Percentiles rank a stretch among this genome's conserved stretches.
These are phyloP conservation scores for Scaptomyza cyrtandrae DNA, from an alignment of 2,888 invertebrate species.

Conservation along the genomic window DNA sequence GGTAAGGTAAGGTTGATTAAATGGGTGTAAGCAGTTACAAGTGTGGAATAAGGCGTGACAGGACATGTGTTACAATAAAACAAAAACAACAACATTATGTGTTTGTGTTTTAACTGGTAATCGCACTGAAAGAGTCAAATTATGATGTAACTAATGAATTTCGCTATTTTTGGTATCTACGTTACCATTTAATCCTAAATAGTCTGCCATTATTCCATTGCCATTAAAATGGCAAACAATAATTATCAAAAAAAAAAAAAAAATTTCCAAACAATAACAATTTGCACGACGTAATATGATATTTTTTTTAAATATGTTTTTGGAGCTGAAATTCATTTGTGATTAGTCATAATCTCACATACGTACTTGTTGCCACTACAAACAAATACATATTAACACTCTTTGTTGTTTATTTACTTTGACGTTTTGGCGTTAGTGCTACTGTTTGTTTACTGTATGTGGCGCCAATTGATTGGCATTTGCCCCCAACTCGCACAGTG, in stretches of 20 bases:
- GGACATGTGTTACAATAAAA: not conserved
- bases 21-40: too few species aligned
- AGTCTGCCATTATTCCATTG: not conserved
- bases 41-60: slow-evolving; percentile 9
- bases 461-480: slow-evolving; percentile 30
- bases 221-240: not conserved
- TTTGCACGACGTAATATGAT: slow-evolving; percentile 9
- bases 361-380: slow-evolving; percentile 1
- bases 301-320: not conserved
- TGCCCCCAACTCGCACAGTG: not conserved
- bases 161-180: too few species aligned
- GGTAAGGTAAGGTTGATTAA: not conserved
- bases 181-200: too few species aligned
- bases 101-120: too few species aligned
- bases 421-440: slow-evolving; percentile 26
- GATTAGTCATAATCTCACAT: slow-evolving; percentile 29
- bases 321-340: slow-evolving; percentile 8
- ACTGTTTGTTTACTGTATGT: slow-evolving; percentile 44
- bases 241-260: not conserved
- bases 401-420: slow-evolving; percentile 30
- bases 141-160: too few species aligned
- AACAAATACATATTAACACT: slow-evolving; percentile 4
- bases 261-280: not conserved
- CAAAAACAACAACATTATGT: not conserved
- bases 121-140: not conserved